Percentiles rank a stretch among this genome's conserved stretches.
Evolutionary conservation across 2,113 vertebrate genomes (phyloP).

Genomic region (Stomatorhinus ivindoensis): DNA sequence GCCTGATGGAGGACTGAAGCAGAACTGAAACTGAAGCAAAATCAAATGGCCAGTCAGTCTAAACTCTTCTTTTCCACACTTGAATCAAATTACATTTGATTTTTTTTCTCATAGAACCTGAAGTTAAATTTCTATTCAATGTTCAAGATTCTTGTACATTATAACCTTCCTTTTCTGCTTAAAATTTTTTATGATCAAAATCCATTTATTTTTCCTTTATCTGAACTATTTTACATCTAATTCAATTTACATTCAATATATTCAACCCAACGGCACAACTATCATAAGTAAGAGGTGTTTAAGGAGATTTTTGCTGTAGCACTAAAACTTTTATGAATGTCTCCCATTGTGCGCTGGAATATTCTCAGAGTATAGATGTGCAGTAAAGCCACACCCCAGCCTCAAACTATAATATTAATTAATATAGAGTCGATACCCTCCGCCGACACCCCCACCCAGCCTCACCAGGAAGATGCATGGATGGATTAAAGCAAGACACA

Average conservation of each 20-base stretch:
- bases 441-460: background rate
- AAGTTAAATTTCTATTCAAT: background rate
- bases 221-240: background rate
- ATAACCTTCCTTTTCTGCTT: background rate
- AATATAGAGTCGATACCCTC: background rate
- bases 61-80: background rate
- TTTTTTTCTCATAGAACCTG: background rate
- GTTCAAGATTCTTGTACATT: background rate
- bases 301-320: background rate
- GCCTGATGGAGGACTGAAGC: background rate
- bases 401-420: background rate
- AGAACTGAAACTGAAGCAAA: background rate
- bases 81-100: constrained; percentile 1
- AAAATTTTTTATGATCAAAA: background rate
- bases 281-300: background rate
- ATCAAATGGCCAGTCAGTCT: background rate
- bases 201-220: background rate
- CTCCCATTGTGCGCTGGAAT: background rate
- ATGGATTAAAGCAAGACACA: background rate
- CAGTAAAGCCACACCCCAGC: background rate
- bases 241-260: constrained; percentile 3
- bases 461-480: background rate
- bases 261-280: background rate
- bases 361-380: background rate
- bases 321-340: background rate